Conservation (phyloP, 2,888 invertebrate species). For the Rhimphoctona megacephalus region DNA sequence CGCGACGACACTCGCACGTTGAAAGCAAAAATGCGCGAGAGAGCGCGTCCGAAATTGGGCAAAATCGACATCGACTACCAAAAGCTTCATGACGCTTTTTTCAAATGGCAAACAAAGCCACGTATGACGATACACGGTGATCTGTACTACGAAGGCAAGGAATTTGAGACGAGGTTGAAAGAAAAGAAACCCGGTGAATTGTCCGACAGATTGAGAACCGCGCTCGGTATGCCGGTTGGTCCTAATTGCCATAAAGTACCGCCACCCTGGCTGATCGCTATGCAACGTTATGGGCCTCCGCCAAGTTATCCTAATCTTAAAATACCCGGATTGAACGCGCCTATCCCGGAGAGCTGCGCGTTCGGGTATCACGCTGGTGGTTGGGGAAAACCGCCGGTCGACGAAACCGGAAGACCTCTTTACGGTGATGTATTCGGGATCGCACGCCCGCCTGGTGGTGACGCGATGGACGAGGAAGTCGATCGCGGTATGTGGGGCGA, state of each 20-base stretch:
- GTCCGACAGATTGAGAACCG: slow-evolving; percentile 97
- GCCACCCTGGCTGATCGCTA: slow-evolving; percentile 98
- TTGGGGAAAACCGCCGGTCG: slow-evolving; percentile 99
- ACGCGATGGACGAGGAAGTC: slow-evolving; percentile 93
- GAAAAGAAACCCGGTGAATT: slow-evolving; percentile 99
- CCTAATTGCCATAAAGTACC: slow-evolving; percentile 96
- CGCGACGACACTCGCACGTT: slow-evolving; percentile 97
- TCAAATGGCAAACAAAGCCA: slow-evolving; percentile 99
- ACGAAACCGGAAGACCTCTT: slow-evolving; percentile 98
- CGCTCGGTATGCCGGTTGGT: slow-evolving; percentile 99
- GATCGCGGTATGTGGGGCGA: slow-evolving; percentile 92
- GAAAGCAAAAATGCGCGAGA: slow-evolving; percentile 98
- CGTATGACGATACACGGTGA: slow-evolving; percentile 99
- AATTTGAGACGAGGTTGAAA: slow-evolving; percentile 98
- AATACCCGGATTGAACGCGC: slow-evolving; percentile 98
- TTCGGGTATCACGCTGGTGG: slow-evolving; percentile 99
- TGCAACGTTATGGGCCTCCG: slow-evolving; percentile 99
- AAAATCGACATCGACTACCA: slow-evolving; percentile 99
- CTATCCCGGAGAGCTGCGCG: slow-evolving; percentile 98
- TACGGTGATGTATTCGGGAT: slow-evolving; percentile 99
- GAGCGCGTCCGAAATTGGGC: slow-evolving; percentile 98
- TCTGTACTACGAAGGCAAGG: slow-evolving; percentile 99
- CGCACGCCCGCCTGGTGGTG: slow-evolving; percentile 90
- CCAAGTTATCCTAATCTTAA: slow-evolving; percentile 99
- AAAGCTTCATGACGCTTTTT: slow-evolving; percentile 99